Evolutionary conservation across 2,888 invertebrate species (phyloP), one percentile per base, ranked within the genome.

Genomic region (Theretra japonica): DNA sequence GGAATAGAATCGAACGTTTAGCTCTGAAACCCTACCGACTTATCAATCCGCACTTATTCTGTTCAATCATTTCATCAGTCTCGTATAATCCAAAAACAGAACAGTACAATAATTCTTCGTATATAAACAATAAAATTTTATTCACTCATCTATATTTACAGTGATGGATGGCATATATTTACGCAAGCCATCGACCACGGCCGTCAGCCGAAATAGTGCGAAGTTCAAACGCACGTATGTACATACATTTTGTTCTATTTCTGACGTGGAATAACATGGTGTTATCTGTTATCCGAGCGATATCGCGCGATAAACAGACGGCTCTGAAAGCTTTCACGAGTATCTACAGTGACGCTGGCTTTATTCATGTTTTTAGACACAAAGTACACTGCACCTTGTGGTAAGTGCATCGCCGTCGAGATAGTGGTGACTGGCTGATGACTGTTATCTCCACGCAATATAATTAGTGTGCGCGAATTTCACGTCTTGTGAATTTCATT

Each of bases 301-400:
- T 83, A 83, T 82, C 83, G 70, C 72, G 71, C 57, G 82, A 83
- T 83, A 83, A 77, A 77, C 77, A 69, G 21, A 74, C 71, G 71
- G 78, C 72, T 80, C 73, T 83, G 79, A 83, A 82, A 83, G 83
- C 83, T 82, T 77, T 74, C 23, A 65, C 21, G 41, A 41, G 21
- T 65, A 62, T 4, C 1, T 33, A 65, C 41, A 41, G 15, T 41
- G 41, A 41, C 41, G 41, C 41, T 41, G 41, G 41, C 0, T 41
- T 41, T 41, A 41, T 41, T 41, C 41, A 41, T 41, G 41, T 11
- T 57, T 57, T 57, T 57, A 57, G n/a, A 23, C 11, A n/a, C 21
- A 21, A 6, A 21, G 21, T 57, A 57, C 19, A 56, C 57, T 57
- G 57, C 41, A 41, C 41, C 28, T 41, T 11, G 15, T 41, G 41